A percentile compares a stretch with the other conserved stretches of the same genome.
Conservation (phyloP, 2,113 vertebrate genomes). For the cat (Felis catus) region DNA sequence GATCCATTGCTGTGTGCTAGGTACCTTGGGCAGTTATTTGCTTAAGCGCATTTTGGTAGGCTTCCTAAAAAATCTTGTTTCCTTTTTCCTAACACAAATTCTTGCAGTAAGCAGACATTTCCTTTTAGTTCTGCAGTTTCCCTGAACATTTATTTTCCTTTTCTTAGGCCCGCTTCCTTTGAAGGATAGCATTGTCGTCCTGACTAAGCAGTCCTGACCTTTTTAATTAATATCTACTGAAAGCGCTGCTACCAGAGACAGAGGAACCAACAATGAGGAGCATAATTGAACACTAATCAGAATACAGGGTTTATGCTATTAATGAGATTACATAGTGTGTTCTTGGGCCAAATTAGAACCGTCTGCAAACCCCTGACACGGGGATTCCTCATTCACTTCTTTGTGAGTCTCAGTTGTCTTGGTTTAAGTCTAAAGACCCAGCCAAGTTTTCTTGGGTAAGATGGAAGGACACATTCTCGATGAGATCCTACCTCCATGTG, state of each 20-base stretch:
- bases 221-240: neutral
- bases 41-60: neutral
- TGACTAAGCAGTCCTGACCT: neutral
- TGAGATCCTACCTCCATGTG: neutral
- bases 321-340: neutral
- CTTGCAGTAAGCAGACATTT: neutral
- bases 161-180: neutral
- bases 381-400: neutral
- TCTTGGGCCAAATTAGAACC: neutral
- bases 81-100: neutral
- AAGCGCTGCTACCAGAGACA: neutral
- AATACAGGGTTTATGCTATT: neutral
- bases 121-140: neutral
- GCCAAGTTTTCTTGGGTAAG: neutral
- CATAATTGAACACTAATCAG: neutral
- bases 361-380: neutral
- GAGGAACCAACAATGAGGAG: neutral
- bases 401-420: neutral
- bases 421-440: constrained; percentile 6
- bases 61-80: neutral
- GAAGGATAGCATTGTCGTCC: neutral
- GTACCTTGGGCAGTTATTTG: neutral
- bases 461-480: neutral
- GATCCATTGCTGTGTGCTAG: neutral
- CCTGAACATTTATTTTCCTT: neutral